Percentiles rank a stretch among this genome's conserved stretches.
phyloP scores from a whole-genome alignment of 1,140 invertebrate species.

The Pachyrhynchus sulphureomaculatus region DNA sequence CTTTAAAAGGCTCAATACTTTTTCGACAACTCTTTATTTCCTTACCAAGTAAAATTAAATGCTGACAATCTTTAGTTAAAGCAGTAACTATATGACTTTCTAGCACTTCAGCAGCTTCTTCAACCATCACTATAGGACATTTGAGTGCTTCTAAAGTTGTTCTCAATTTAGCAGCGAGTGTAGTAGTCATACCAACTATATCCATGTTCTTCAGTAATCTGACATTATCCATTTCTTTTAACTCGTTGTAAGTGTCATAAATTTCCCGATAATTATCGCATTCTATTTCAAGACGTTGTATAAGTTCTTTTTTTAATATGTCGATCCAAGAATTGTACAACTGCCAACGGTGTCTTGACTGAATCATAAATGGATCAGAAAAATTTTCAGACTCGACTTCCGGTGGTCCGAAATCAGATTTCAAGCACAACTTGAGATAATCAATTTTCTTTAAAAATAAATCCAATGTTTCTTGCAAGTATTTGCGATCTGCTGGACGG shows the following conservation, averaged over 20 bases:
- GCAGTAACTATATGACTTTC: conserved; percentile 5
- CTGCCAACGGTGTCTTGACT: not conserved
- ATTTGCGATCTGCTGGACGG: no score
- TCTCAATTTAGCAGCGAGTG: conserved; percentile 66
- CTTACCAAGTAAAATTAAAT: conserved; percentile 52
- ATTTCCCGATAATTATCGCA: not conserved
- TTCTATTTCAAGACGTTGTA: not conserved
- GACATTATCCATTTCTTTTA: not conserved
- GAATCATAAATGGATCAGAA: not conserved
- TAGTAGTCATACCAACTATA: conserved; percentile 77
- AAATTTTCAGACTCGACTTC: not conserved
- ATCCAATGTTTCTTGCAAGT: no score
- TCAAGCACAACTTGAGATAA: no score
- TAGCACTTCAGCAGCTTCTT: conserved; percentile 47
- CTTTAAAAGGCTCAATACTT: no score
- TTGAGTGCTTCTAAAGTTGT: conserved; percentile 62
- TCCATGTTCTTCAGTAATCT: conserved; percentile 7
- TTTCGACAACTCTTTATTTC: no score
- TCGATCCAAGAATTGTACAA: not conserved
- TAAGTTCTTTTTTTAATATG: not conserved
- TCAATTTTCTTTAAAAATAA: no score
- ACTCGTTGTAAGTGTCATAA: not conserved
- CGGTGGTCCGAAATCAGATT: not conserved
- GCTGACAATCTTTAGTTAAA: conserved; percentile 58
- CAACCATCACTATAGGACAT: conserved; percentile 71